Evolutionary conservation across 2,888 invertebrate species (phyloP).

Genomic region (Bombyx huttoni): DNA sequence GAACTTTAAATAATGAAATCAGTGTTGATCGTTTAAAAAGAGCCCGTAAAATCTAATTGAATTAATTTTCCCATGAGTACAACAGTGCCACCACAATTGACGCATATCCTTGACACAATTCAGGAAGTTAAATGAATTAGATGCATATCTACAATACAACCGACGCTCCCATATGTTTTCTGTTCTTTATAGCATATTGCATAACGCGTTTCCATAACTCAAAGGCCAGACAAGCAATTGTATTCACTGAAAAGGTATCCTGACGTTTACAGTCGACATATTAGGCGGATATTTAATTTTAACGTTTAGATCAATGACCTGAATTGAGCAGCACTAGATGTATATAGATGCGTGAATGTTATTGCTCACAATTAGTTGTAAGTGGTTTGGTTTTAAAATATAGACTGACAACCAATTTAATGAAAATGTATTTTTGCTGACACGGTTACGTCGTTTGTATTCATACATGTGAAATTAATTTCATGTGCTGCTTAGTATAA

Average conservation of each 20-base stretch:
- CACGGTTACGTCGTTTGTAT: neutral
- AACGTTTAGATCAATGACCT: constrained; percentile 6
- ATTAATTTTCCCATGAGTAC: constrained; percentile 47
- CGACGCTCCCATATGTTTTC: constrained; percentile 27
- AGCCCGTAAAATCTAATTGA: constrained; percentile 24
- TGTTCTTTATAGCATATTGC: constrained; percentile 11
- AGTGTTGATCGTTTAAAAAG: neutral
- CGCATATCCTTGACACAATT: constrained; percentile 45
- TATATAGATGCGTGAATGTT: constrained; percentile 4
- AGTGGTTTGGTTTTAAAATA: constrained; percentile 1
- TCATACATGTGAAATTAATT: neutral
- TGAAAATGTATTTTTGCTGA: neutral
- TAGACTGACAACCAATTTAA: neutral
- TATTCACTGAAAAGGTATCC: constrained; percentile 25
- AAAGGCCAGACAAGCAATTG: constrained; percentile 23
- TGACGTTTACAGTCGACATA: constrained; percentile 9
- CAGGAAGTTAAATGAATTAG: constrained; percentile 27
- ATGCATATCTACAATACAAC: constrained; percentile 32
- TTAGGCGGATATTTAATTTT: constrained; percentile 7
- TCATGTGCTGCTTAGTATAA: neutral
- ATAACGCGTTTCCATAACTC: constrained; percentile 21
- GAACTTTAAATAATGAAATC: neutral
- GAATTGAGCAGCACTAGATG: constrained; percentile 8
- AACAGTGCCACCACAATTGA: constrained; percentile 6
- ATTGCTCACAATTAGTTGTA: constrained; percentile 5